A percentile compares a stretch with the other conserved stretches of the same genome.
phyloP scores from a whole-genome alignment of 2,888 invertebrate species.

The Dorcus hopei region DNA sequence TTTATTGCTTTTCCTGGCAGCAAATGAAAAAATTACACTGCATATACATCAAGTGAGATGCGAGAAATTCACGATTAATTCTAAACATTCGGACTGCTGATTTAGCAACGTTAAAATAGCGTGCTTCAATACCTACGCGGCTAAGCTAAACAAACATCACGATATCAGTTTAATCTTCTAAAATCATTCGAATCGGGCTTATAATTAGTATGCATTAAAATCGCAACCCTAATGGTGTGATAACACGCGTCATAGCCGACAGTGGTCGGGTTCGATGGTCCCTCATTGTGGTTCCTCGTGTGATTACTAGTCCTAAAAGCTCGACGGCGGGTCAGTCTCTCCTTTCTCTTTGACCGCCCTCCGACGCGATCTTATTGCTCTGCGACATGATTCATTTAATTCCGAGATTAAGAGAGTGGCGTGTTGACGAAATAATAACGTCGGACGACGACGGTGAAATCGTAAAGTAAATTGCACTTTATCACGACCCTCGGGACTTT shows the following conservation, averaged over 20 bases:
- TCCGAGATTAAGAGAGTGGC: conserved; percentile 27
- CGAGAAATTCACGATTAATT: no score
- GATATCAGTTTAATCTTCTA: conserved; percentile 9
- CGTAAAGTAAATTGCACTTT: conserved; percentile 29
- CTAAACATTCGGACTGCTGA: no score
- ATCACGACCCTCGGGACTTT: conserved; percentile 13
- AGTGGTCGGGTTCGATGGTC: no score
- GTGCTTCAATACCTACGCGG: background rate
- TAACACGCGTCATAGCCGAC: conserved; percentile 7
- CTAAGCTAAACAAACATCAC: conserved; percentile 7
- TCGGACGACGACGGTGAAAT: conserved; percentile 19
- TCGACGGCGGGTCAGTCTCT: no score
- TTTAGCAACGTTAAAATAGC: no score
- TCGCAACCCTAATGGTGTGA: conserved; percentile 9
- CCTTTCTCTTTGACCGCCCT: no score
- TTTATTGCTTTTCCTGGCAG: no score
- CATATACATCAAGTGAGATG: no score
- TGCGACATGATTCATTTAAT: conserved; percentile 31
- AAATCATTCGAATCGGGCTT: conserved; percentile 5
- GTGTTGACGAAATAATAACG: conserved; percentile 31
- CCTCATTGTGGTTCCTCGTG: no score
- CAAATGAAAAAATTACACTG: no score
- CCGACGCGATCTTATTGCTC: conserved; percentile 24
- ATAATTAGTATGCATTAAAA: conserved; percentile 13
- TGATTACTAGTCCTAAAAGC: no score